Percentiles rank a stretch among this genome's conserved stretches.
Conservation (phyloP, 2,113 vertebrate genomes). For the Phalacrocorax aristotelis region DNA sequence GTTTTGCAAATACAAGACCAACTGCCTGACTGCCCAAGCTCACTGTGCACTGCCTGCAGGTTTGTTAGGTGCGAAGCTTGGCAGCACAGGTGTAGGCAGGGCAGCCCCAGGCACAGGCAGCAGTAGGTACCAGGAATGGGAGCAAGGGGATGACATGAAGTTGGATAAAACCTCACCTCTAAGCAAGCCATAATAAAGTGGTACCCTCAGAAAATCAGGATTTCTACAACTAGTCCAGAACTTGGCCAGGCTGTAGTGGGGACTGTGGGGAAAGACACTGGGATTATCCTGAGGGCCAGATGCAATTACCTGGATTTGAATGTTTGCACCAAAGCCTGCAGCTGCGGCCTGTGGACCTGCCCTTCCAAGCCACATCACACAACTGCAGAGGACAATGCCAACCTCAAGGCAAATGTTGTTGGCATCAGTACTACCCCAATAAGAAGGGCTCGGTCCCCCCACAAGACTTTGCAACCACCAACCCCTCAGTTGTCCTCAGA, state of each 20-base stretch:
- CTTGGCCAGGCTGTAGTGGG: neutral
- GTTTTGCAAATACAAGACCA: neutral
- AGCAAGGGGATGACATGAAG: neutral
- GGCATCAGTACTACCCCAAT: neutral
- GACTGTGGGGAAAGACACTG: neutral
- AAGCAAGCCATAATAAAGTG: neutral
- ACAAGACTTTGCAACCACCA: neutral
- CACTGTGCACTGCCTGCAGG: neutral
- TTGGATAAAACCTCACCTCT: neutral
- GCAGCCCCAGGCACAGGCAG: neutral
- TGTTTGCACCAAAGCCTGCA: neutral
- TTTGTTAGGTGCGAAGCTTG: neutral
- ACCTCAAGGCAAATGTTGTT: neutral
- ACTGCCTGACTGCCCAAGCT: neutral
- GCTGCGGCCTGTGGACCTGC: neutral
- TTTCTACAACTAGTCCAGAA: neutral
- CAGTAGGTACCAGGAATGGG: fast-evolving
- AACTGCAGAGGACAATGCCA: neutral
- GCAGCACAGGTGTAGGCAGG: neutral
- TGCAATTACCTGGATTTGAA: neutral
- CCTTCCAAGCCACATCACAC: neutral
- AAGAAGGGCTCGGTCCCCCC: neutral
- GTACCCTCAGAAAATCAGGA: neutral
- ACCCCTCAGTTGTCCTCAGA: neutral
- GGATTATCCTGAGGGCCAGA: neutral